A percentile compares a stretch with the other conserved stretches of the same genome.
These are phyloP conservation scores for Zosterops borbonicus DNA, from an alignment of 2,113 vertebrate genomes.

Conservation along the genomic window DNA sequence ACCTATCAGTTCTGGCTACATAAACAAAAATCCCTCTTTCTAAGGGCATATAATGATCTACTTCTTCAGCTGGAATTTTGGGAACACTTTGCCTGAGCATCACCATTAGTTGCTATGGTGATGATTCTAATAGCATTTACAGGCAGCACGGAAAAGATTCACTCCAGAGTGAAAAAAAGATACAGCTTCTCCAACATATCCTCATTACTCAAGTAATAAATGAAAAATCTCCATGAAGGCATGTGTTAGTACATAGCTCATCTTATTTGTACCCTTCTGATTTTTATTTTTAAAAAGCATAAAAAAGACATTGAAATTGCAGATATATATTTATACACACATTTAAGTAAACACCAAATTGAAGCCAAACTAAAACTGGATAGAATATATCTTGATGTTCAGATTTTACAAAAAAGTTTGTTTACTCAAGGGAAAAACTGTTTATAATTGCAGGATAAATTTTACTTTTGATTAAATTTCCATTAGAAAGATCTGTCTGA, in stretches of 20 bases:
- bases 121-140: constrained; percentile 1
- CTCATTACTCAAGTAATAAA: not conserved
- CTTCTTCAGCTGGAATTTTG: not conserved
- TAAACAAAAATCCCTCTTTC: not conserved
- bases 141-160: not conserved
- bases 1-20: not conserved
- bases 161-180: not conserved
- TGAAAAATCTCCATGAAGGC: not conserved
- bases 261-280: not conserved
- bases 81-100: not conserved
- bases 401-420: not conserved
- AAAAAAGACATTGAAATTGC: not conserved
- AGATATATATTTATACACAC: no score
- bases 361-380: not conserved
- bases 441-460: not conserved
- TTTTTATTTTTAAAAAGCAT: not conserved
- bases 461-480: not conserved
- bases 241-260: not conserved
- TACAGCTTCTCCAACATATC: not conserved
- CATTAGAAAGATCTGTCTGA: not conserved
- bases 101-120: constrained; percentile 54
- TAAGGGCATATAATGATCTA: not conserved
- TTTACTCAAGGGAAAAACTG: not conserved
- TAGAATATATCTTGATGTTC: not conserved
- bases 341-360: not conserved